Evolutionary conservation across 1,140 invertebrate genomes (phyloP).

Genomic region (Hyposmocoma kahamanoa): DNA sequence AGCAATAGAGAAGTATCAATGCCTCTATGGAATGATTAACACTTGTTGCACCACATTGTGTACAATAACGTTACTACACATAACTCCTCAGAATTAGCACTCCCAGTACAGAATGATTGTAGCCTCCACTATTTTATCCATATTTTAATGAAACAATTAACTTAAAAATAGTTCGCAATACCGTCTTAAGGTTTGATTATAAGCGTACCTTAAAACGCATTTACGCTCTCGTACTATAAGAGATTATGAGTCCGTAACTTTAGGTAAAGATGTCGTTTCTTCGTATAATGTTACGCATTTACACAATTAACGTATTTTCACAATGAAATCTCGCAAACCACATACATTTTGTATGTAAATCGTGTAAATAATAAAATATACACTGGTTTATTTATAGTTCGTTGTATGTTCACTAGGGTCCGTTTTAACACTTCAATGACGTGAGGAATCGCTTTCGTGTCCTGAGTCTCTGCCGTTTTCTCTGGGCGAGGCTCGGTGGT

Average conservation of each 20-base stretch:
- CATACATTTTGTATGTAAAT: conserved; percentile 4
- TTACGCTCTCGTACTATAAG: conserved; percentile 27
- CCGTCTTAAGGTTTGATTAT: conserved; percentile 50
- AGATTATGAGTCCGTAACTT: conserved; percentile 34
- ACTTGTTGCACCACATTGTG: too few species aligned
- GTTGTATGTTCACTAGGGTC: not conserved
- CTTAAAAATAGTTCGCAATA: conserved; percentile 51
- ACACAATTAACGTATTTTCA: too few species aligned
- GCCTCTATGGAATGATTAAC: too few species aligned
- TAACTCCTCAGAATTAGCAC: too few species aligned
- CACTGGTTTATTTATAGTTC: not conserved
- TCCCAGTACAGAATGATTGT: conserved; percentile 34
- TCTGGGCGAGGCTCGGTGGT: conserved; percentile 61
- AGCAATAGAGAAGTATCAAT: too few species aligned
- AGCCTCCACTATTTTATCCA: conserved; percentile 54
- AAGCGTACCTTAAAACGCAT: conserved; percentile 48
- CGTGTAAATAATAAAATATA: conserved; percentile 6
- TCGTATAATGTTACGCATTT: too few species aligned
- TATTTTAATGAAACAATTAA: conserved; percentile 29
- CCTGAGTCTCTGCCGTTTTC: conserved; percentile 68
- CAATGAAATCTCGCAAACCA: conserved; percentile 14
- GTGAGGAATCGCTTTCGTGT: conserved; percentile 71
- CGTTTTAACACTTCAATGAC: conserved; percentile 43
- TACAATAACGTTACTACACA: too few species aligned
- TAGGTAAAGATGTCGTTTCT: conserved; percentile 46